A percentile compares a stretch with the other conserved stretches of the same genome.
phyloP scores from a whole-genome alignment of 2,797 vertebrate genomes.

The Gymnodraco acuticeps region DNA sequence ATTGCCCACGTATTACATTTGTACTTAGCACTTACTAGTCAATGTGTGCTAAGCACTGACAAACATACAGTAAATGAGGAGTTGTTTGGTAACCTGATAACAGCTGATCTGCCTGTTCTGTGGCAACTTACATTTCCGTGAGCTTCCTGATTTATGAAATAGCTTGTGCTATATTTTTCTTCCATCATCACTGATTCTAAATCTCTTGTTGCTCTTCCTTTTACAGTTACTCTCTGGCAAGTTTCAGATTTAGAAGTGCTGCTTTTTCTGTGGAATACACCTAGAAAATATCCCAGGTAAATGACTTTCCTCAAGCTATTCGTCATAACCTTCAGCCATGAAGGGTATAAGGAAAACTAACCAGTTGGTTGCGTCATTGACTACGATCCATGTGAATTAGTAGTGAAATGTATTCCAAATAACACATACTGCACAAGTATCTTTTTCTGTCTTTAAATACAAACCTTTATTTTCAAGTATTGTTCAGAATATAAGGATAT shows the following conservation, averaged over 20 bases:
- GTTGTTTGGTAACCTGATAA: neutral
- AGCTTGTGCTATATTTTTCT: neutral
- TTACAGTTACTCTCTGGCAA: conserved; percentile 2
- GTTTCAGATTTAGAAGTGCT: neutral
- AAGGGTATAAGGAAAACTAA: neutral
- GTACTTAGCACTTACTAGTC: neutral
- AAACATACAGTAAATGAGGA: neutral
- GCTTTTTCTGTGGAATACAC: neutral
- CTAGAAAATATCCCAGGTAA: conserved; percentile 4
- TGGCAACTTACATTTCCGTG: neutral
- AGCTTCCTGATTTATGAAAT: neutral
- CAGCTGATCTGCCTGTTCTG: too few species aligned
- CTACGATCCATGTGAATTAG: neutral
- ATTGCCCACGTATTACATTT: neutral
- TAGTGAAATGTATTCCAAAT: neutral
- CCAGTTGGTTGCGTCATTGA: neutral
- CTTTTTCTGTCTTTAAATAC: neutral
- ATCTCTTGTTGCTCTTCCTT: neutral
- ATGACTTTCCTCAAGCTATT: neutral
- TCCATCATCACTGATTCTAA: neutral
- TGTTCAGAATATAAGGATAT: neutral
- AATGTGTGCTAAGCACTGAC: neutral
- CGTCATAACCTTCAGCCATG: neutral
- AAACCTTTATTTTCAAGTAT: neutral
- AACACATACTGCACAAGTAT: too few species aligned